Conservation (phyloP, 53 echinoderm and acorn worm species). For the Arbacia lixula region DNA sequence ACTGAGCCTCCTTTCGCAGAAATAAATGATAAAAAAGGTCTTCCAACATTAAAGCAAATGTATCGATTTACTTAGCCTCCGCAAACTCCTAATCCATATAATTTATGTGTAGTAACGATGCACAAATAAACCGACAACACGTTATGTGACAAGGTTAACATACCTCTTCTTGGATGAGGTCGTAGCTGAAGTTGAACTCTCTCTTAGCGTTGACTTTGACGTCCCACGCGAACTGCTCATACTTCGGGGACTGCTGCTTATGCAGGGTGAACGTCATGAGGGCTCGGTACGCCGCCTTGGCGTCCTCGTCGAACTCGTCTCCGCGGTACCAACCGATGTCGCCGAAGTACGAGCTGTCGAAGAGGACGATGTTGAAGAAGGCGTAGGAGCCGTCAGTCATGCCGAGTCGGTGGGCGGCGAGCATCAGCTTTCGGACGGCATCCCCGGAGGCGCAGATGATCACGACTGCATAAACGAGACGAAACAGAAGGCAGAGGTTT, state of each 20-base stretch:
- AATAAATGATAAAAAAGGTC: too few species aligned
- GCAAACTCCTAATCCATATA: too few species aligned
- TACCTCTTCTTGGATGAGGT: constrained; percentile 82
- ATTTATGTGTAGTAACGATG: too few species aligned
- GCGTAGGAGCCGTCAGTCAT: constrained; percentile 96
- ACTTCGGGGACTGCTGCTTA: constrained; percentile 68
- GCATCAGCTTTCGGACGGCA: constrained; percentile 89
- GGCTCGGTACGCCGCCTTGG: constrained; percentile 88
- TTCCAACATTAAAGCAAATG: too few species aligned
- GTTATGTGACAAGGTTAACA: too few species aligned
- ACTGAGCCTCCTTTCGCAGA: too few species aligned
- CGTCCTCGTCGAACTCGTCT: constrained; percentile 73
- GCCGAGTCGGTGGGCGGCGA: constrained; percentile 86
- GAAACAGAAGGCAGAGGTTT: too few species aligned
- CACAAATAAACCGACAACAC: too few species aligned
- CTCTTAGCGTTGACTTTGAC: constrained; percentile 69
- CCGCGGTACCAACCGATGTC: constrained; percentile 77
- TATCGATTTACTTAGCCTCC: too few species aligned
- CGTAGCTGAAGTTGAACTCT: constrained; percentile 81
- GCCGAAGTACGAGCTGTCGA: constrained; percentile 95
- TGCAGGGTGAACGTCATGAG: constrained; percentile 95
- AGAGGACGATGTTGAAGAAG: constrained; percentile 96
- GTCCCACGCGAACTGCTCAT: constrained; percentile 72
- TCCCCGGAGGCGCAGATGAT: constrained; percentile 97
- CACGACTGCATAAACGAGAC: constrained; percentile 68